Conservation (phyloP, 2,113 vertebrate genomes). For the Sarotherodon lohbergeri region DNA sequence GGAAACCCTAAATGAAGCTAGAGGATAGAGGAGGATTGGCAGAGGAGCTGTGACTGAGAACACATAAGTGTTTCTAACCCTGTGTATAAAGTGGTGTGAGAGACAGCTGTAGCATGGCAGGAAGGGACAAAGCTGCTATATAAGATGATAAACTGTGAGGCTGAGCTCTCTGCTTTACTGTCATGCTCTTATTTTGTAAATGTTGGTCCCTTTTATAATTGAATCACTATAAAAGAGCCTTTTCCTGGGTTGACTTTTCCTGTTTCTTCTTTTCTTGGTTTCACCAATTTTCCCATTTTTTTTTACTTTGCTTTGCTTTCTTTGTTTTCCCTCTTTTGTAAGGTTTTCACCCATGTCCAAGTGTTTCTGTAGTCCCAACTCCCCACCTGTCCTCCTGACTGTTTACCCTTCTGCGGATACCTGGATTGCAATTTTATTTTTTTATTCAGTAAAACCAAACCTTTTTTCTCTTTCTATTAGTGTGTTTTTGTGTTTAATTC, state of each 20-base stretch:
- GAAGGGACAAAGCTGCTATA: not conserved
- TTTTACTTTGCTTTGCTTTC: not conserved
- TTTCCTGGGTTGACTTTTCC: not conserved
- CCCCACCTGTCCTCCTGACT: not conserved
- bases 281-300: fast-evolving
- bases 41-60: not conserved
- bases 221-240: not conserved
- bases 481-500: not conserved
- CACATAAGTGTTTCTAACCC: not conserved
- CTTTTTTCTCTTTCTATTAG: not conserved
- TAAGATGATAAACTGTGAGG: not conserved
- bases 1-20: not conserved
- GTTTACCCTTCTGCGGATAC: not conserved
- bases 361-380: not conserved
- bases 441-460: not conserved
- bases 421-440: not conserved
- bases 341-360: not conserved
- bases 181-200: not conserved
- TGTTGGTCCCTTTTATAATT: not conserved
- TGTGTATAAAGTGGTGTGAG: not conserved
- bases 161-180: not conserved
- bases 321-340: not conserved
- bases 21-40: not conserved
- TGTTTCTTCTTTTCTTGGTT: not conserved
- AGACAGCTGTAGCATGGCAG: not conserved